phyloP scores from a whole-genome alignment of 2,888 invertebrate species.

The Drosophila atripex region DNA sequence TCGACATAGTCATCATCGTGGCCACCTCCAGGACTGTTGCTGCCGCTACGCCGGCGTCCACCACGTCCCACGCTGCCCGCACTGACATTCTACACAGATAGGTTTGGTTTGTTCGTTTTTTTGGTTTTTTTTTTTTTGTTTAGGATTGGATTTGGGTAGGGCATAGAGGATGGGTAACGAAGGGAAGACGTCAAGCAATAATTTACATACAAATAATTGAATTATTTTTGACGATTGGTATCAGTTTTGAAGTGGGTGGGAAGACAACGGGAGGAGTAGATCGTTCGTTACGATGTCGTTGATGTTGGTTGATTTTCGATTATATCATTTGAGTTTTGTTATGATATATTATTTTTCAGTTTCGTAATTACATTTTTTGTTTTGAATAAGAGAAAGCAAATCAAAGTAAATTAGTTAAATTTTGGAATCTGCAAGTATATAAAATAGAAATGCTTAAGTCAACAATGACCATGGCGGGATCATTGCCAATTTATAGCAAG shows the following conservation, averaged over 20 bases:
- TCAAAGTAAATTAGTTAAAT: slow-evolving; percentile 83
- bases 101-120: slow-evolving; percentile 43
- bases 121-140: slow-evolving; percentile 33
- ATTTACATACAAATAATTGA: slow-evolving; percentile 74
- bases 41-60: slow-evolving; percentile 53
- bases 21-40: slow-evolving; percentile 54
- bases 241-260: slow-evolving; percentile 38
- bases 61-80: slow-evolving; percentile 62
- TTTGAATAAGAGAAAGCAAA: slow-evolving; percentile 83
- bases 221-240: slow-evolving; percentile 45
- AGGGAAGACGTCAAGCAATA: slow-evolving; percentile 69
- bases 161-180: slow-evolving; percentile 43
- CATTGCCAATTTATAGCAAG: slow-evolving; percentile 69
- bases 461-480: slow-evolving; percentile 74
- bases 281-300: slow-evolving; percentile 50
- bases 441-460: slow-evolving; percentile 79
- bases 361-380: slow-evolving; percentile 55
- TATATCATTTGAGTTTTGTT: slow-evolving; percentile 49
- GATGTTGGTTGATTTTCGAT: slow-evolving; percentile 49
- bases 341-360: slow-evolving; percentile 43
- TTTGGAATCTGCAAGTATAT: slow-evolving; percentile 79
- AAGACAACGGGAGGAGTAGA: slow-evolving; percentile 37
- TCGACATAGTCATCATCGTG: slow-evolving; percentile 58
- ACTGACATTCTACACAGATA: slow-evolving; percentile 71
- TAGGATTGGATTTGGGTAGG: slow-evolving; percentile 47